Conservation (phyloP, 1,140 invertebrate species). For the Adoxophyes honmai region DNA sequence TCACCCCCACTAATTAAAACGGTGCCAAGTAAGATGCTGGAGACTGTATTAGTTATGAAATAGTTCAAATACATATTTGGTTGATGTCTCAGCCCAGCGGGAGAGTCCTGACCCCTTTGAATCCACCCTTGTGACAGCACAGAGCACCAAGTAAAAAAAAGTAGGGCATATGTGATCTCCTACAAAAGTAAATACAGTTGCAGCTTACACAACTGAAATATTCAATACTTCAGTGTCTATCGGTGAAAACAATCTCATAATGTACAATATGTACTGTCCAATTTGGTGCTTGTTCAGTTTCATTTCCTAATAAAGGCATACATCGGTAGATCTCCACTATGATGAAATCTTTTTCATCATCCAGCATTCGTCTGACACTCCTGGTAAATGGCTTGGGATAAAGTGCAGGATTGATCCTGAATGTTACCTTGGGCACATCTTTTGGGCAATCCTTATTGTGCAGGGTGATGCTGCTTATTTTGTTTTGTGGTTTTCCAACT, state of each 20-base stretch:
- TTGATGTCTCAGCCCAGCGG: too few species aligned
- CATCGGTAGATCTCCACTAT: constrained; percentile 50
- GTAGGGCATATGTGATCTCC: too few species aligned
- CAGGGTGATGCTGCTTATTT: constrained; percentile 17
- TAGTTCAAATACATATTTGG: too few species aligned
- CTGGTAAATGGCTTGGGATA: constrained; percentile 36
- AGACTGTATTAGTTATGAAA: too few species aligned
- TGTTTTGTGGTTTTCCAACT: constrained; percentile 15
- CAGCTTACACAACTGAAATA: too few species aligned
- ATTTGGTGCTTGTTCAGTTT: constrained; percentile 39
- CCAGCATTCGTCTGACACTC: constrained; percentile 32
- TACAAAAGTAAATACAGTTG: too few species aligned
- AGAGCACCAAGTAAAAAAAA: too few species aligned
- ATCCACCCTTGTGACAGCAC: too few species aligned
- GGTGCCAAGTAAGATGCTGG: too few species aligned
- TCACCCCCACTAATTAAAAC: too few species aligned
- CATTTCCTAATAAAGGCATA: constrained; percentile 59
- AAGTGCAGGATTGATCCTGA: constrained; percentile 11
- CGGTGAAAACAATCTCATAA: constrained; percentile 40
- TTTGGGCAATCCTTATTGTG: constrained; percentile 18
- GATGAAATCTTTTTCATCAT: constrained; percentile 36
- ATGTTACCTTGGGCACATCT: constrained; percentile 19
- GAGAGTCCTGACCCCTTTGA: too few species aligned
- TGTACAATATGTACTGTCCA: constrained; percentile 56
- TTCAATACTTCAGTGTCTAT: constrained; percentile 11